Evolutionary conservation across 2,113 vertebrate genomes (phyloP), one percentile per base, ranked within the genome.

Genomic region (Felis catus): DNA sequence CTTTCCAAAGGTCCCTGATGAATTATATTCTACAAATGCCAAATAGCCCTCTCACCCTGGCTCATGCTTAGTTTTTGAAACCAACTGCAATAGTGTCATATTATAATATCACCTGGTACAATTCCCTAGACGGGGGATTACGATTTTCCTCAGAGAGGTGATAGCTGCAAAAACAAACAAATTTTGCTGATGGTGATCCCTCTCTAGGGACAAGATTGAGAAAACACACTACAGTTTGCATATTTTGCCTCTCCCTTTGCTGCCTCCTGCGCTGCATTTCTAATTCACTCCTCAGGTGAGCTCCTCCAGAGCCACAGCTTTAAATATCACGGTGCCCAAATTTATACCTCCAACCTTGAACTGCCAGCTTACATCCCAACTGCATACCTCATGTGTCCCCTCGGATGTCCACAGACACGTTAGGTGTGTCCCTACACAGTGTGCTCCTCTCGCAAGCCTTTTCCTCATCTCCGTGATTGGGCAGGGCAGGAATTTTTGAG

Each of bases 21-120:
- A 96, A 94, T 76, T 80, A 71, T 4, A 94, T 5, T 18, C 90
- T 71, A 83, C 48, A 53, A 63, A 74, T 84, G 63, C 33, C 94
- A 76, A 86, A 95, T 8, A 78, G 74, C 7, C 41, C 36, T 95
- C 65, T 94, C 48, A 31, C n/a, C 13, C 25, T 5, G 33, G 71
- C 25, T 94, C 51, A 81, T 25, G 41, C 51, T 76, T 82, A 27
- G 18, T 45, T 96, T 97, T 74, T 95, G 65, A 98, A 98, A 98
- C 73, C 79, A 97, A 94, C 45, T 95, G 84, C 95, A 98, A 89
- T 16, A 91, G 61, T 96, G 95, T 85, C 97, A 95, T 93, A 88
- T 94, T 94, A 94, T 95, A 97, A 94, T 94, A 92, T 96, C 95
- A 97, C 55, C 63, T 92, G 88, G 84, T 63, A 96, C 84, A 97